A percentile compares a stretch with the other conserved stretches of the same genome.
These are phyloP conservation scores for Pelosia muscerda DNA, from an alignment of 2,888 invertebrate species.

Conservation along the genomic window DNA sequence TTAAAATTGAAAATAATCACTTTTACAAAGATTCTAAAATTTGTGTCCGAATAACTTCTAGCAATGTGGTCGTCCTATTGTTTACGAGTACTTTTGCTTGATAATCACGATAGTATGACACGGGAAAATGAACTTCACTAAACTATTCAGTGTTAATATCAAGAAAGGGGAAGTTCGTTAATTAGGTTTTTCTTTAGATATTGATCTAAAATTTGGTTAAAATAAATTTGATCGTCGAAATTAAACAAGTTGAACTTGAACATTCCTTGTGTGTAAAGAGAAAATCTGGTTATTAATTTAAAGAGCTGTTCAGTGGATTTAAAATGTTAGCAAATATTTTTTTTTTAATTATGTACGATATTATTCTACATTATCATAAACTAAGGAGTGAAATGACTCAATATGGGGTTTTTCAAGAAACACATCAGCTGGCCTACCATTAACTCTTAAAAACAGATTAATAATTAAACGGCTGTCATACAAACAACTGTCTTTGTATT, in stretches of 20 bases:
- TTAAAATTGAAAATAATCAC: too few species aligned
- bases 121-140: slow-evolving; percentile 44
- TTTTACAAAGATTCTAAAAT: neutral
- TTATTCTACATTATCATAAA: too few species aligned
- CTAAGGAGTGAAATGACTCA: too few species aligned
- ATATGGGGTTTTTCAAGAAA: too few species aligned
- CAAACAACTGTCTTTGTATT: too few species aligned
- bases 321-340: too few species aligned
- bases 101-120: slow-evolving; percentile 53
- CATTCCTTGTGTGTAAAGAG: neutral
- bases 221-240: slow-evolving; percentile 13
- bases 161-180: slow-evolving; percentile 29
- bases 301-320: too few species aligned
- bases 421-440: too few species aligned
- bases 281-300: slow-evolving; percentile 1
- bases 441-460: too few species aligned
- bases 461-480: too few species aligned
- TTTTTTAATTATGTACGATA: too few species aligned
- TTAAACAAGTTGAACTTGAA: slow-evolving; percentile 3
- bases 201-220: slow-evolving; percentile 10
- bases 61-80: slow-evolving; percentile 24
- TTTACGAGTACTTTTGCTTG: slow-evolving; percentile 44
- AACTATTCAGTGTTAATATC: slow-evolving; percentile 46
- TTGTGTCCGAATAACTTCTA: neutral
- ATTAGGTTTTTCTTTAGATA: slow-evolving; percentile 32